phyloP scores from a whole-genome alignment of 2,797 vertebrate species.

The Pyrocephalus nanus region DNA sequence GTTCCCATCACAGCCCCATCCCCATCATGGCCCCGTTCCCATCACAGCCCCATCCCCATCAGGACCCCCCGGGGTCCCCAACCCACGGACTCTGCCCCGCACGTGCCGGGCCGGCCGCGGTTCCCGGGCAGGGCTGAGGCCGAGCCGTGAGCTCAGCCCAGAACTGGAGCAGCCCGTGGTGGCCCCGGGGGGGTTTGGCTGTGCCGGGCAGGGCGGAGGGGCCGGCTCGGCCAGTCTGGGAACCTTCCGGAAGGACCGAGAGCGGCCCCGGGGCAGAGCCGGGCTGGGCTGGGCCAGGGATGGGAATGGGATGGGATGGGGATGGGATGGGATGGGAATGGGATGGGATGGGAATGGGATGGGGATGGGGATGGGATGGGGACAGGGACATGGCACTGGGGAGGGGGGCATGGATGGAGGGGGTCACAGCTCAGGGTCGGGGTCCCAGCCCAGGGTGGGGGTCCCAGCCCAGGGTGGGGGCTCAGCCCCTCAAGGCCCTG shows the following conservation, averaged over 20 bases:
- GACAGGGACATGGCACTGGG: too few species aligned
- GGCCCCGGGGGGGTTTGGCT: background rate
- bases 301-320: too few species aligned
- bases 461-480: too few species aligned
- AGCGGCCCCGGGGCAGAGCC: background rate
- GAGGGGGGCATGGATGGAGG: too few species aligned
- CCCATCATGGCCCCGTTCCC: too few species aligned
- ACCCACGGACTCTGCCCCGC: background rate
- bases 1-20: too few species aligned
- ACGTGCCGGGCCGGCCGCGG: background rate
- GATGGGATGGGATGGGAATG: too few species aligned
- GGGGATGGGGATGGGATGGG: too few species aligned
- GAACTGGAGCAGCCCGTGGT: constrained; percentile 38
- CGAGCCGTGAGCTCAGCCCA: background rate
- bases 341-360: too few species aligned
- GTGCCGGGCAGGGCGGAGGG: background rate
- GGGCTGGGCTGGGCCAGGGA: background rate
- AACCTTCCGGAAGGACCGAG: background rate
- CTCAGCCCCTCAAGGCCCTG: background rate
- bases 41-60: too few species aligned
- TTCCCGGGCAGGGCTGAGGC: background rate
- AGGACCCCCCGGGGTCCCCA: background rate
- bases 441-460: too few species aligned
- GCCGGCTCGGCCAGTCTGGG: background rate
- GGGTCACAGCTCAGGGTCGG: too few species aligned